Evolutionary conservation across 2,113 vertebrate species (phyloP).

Genomic region (Ammospiza nelsoni): DNA sequence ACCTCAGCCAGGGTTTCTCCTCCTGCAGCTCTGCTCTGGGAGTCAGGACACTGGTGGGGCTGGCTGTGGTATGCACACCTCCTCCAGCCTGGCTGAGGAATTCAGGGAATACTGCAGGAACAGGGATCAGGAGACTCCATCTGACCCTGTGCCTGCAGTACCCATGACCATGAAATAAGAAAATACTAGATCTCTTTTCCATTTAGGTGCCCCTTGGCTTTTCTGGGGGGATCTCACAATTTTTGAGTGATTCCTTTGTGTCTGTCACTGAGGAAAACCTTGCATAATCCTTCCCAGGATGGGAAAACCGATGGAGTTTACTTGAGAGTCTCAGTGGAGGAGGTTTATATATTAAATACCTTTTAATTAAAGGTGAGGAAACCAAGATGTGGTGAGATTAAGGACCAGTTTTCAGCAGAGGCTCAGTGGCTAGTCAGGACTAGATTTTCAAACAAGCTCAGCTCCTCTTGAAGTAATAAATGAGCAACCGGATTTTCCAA

Average conservation of each 20-base stretch:
- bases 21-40: not conserved
- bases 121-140: not conserved
- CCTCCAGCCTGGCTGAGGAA: not conserved
- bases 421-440: not conserved
- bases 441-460: not conserved
- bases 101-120: not conserved
- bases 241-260: not conserved
- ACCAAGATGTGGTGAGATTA: slow-evolving; percentile 38
- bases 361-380: slow-evolving; percentile 61
- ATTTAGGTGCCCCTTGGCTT: accelerated
- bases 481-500: slow-evolving; percentile 7
- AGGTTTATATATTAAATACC: not conserved
- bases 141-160: not conserved
- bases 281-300: not conserved
- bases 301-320: not conserved
- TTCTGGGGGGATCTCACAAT: accelerated
- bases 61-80: not conserved
- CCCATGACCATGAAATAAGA: not conserved
- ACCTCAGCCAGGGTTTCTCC: not conserved
- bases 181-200: not conserved
- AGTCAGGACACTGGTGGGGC: not conserved
- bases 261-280: not conserved
- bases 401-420: slow-evolving; percentile 34
- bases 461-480: not conserved
- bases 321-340: not conserved